phyloP scores from a whole-genome alignment of 2,113 vertebrate genomes.

The Cebidichthys violaceus region DNA sequence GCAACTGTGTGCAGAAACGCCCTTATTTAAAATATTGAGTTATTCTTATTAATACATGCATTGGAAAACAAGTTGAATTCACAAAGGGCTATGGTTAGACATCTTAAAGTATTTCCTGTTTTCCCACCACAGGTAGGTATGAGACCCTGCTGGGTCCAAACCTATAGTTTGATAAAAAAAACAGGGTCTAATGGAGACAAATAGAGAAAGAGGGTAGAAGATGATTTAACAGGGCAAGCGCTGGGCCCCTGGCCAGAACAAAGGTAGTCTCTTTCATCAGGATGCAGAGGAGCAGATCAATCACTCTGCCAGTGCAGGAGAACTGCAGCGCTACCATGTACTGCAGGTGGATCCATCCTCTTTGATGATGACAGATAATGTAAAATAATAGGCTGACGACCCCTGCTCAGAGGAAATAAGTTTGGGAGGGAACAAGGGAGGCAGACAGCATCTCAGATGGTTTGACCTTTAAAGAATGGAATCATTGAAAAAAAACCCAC shows the following conservation, averaged over 20 bases:
- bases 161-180: constrained; percentile 13
- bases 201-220: constrained; percentile 25
- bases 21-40: background rate
- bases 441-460: constrained; percentile 17
- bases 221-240: constrained; percentile 50
- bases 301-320: constrained; percentile 41
- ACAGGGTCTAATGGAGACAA: constrained; percentile 19
- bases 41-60: background rate
- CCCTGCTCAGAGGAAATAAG: constrained; percentile 41
- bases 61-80: background rate
- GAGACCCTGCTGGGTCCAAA: constrained; percentile 7
- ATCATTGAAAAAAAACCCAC: background rate
- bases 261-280: constrained; percentile 53
- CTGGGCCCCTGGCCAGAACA: constrained; percentile 48
- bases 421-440: constrained; percentile 18
- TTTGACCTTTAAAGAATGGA: constrained; percentile 16
- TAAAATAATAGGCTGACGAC: constrained; percentile 51
- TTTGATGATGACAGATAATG: constrained; percentile 69
- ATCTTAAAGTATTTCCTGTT: background rate
- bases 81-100: background rate
- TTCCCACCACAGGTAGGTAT: background rate
- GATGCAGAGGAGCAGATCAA: constrained; percentile 56
- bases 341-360: constrained; percentile 35
- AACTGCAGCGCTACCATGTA: constrained; percentile 32
- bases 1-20: background rate